These are phyloP conservation scores for Catocala fraxini DNA, from an alignment of 2,888 invertebrate species.

Conservation along the genomic window DNA sequence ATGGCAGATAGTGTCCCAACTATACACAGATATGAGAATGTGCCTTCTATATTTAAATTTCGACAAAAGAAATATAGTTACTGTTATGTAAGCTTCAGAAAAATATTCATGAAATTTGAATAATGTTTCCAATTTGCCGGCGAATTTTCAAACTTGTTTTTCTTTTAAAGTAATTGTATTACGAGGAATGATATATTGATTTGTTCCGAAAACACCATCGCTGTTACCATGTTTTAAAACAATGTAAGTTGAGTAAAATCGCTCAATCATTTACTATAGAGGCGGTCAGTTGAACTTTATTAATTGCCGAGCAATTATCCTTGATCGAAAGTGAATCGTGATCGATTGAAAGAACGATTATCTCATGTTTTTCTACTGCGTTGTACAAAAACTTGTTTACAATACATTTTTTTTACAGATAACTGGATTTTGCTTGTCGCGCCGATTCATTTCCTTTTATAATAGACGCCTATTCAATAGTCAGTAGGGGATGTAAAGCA, in stretches of 20 bases:
- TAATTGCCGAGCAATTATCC: conserved; percentile 56
- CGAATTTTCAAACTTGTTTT: conserved; percentile 21
- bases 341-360: conserved; percentile 47
- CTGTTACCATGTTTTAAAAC: conserved; percentile 12
- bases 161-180: conserved; percentile 11
- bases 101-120: conserved; percentile 6
- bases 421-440: conserved; percentile 53
- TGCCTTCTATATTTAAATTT: conserved; percentile 11
- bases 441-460: conserved; percentile 60
- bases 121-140: conserved; percentile 8
- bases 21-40: conserved; percentile 28
- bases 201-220: conserved; percentile 1
- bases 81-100: conserved; percentile 1
- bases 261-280: conserved; percentile 10
- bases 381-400: conserved; percentile 59
- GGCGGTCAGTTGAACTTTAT: conserved; percentile 28
- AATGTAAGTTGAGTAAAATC: background rate
- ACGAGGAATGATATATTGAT: conserved; percentile 4
- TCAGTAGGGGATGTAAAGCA: conserved; percentile 56
- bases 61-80: background rate
- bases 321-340: conserved; percentile 66
- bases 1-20: conserved; percentile 27
- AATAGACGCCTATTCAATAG: conserved; percentile 54
- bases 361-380: conserved; percentile 38
- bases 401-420: conserved; percentile 35